Base-by-base conservation (phyloP, 2,113 vertebrate species). In the Mixornis gularis region DNA sequence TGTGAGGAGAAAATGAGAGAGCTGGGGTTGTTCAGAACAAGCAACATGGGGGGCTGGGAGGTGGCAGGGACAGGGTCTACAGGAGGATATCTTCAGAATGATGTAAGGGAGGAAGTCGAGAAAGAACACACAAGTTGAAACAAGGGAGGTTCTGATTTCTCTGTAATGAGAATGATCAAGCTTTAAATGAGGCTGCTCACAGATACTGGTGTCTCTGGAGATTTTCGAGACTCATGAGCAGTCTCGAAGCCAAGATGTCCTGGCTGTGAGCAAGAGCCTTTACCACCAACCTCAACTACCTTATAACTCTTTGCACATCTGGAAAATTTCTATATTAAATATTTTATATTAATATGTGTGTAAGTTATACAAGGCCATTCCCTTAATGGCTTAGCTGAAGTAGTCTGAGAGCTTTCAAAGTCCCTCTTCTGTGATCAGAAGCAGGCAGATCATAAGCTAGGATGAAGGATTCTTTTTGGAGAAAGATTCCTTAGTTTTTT, bases 1-100 rank as follows among this genome's bases (percentile, higher is more conserved):
- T 52, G 12, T n/a, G 18, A 85, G 48, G 43, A 51, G n/a, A 79
- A 81, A 51, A 7, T 12, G 52, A 43, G 36, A 4, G 22, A 59
- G 21, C 10, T 41, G 34, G 24, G 12, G 17, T n/a, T 48, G 21
- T 5, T 69, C 27, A 62, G 32, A 87, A 44, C 3, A 48, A 56
- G 48, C 7, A 6, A 41, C 5, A 4, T 6, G 4, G 9, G 3
- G 10, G 8, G 6, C 0, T 58, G 17, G 10, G 15, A 22, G 12
- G 11, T 7, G 9, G 20, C 27, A 69, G 9, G 5, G 7, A 7
- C 10, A 65, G 12, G 16, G 79, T 30, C 26, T 32, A 9, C 20
- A 43, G 34, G 17, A 49, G 6, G 26, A 2, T 34, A 19, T 24
- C 40, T 64, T 64, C n/a, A 41, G 34, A 12, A 5, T 6, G 7